Evolutionary conservation across 2,797 vertebrate genomes (phyloP).

Genomic region (Xiphorhynchus erythropygius): DNA sequence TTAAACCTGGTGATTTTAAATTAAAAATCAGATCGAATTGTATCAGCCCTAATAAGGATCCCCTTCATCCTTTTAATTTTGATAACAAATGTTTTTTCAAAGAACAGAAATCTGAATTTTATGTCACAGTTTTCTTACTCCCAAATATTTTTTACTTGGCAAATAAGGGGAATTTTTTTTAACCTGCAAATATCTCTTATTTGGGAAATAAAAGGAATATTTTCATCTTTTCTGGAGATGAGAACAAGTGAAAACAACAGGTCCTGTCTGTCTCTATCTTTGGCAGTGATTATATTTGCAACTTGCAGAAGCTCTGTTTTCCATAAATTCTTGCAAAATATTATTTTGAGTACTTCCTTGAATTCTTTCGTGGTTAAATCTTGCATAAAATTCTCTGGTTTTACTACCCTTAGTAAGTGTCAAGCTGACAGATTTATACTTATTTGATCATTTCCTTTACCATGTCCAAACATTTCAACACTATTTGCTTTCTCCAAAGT

Average conservation of each 20-base stretch:
- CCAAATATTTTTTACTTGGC: neutral
- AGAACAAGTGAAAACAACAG: neutral
- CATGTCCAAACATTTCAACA: neutral
- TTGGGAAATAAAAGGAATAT: neutral
- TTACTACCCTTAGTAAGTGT: neutral
- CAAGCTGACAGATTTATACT: neutral
- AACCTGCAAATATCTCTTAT: neutral
- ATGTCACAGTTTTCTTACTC: neutral
- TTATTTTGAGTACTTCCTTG: neutral
- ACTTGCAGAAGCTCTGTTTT: neutral
- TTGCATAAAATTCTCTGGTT: neutral
- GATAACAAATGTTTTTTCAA: neutral
- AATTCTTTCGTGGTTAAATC: neutral
- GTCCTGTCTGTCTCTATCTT: neutral
- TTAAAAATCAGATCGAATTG: neutral
- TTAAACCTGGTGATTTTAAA: neutral
- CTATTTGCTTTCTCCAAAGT: constrained; percentile 15
- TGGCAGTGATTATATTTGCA: neutral
- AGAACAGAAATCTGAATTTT: neutral
- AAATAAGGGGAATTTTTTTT: neutral
- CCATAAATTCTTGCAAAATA: neutral
- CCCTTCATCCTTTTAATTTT: neutral
- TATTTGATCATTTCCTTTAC: constrained; percentile 9
- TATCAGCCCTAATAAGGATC: neutral
- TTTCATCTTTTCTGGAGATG: neutral